Evolutionary conservation across 1,140 invertebrate species (phyloP).

Genomic region (Phortica variegata): DNA sequence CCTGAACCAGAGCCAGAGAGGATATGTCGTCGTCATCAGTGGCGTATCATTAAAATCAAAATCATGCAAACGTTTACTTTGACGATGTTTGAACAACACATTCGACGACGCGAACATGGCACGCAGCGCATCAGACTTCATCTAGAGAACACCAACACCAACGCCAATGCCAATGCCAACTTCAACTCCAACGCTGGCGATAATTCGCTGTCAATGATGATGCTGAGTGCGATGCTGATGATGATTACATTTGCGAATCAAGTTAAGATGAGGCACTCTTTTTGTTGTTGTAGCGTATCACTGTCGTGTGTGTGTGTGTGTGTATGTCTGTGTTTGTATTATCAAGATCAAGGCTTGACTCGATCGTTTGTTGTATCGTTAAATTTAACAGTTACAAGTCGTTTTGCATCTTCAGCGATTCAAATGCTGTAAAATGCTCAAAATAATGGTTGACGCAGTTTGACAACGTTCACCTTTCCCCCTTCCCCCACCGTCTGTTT

Average conservation of each 20-base stretch:
- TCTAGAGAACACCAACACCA: too few species aligned
- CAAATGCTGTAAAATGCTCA: constrained; percentile 20
- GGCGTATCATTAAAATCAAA: constrained; percentile 47
- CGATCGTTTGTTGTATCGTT: constrained; percentile 12
- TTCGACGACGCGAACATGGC: too few species aligned
- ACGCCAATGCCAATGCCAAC: too few species aligned
- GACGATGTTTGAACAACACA: constrained; percentile 31
- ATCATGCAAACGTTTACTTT: constrained; percentile 51
- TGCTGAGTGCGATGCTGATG: neutral
- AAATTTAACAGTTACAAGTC: constrained; percentile 34
- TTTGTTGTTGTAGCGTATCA: too few species aligned
- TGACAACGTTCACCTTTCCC: too few species aligned
- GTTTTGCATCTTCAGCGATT: constrained; percentile 24
- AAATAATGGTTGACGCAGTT: too few species aligned
- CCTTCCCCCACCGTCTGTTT: too few species aligned
- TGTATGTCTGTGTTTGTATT: too few species aligned
- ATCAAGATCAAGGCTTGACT: neutral
- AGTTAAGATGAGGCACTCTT: too few species aligned
- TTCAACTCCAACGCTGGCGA: neutral
- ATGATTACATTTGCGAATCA: too few species aligned
- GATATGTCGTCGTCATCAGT: constrained; percentile 11
- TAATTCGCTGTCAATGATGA: neutral
- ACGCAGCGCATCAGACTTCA: constrained; percentile 23
- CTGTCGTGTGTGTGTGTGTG: neutral
- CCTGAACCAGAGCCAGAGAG: constrained; percentile 6